Evolutionary conservation across 1,140 invertebrate genomes (phyloP).

Genomic region (Trachymyrmex cornetzi): DNA sequence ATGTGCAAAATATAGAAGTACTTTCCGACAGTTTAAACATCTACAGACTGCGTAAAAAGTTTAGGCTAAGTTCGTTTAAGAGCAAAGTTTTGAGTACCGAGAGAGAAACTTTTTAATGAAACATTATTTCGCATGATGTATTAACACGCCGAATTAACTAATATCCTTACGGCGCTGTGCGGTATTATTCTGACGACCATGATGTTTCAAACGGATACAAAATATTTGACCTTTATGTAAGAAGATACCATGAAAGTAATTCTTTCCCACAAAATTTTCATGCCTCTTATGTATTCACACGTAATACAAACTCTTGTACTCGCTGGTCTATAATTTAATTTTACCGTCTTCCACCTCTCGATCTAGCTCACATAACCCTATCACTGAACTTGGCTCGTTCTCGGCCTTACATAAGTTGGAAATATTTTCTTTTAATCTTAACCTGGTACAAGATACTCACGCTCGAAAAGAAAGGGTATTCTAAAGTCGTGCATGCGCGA

Average conservation of each 20-base stretch:
- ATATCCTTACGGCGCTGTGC: not conserved
- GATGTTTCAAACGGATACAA: not conserved
- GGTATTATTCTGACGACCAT: not conserved
- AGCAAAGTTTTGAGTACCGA: slow-evolving; percentile 33
- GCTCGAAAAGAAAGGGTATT: slow-evolving; percentile 12
- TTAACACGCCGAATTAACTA: slow-evolving; percentile 43
- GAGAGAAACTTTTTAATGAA: slow-evolving; percentile 54
- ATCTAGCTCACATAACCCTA: not conserved
- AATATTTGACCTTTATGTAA: not conserved
- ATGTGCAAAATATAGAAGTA: slow-evolving; percentile 7
- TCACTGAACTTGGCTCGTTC: slow-evolving; percentile 29
- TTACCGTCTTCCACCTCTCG: slow-evolving; percentile 9
- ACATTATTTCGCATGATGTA: slow-evolving; percentile 61
- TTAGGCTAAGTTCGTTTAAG: slow-evolving; percentile 37
- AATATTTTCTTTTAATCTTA: slow-evolving; percentile 65
- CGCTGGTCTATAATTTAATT: slow-evolving; percentile 29
- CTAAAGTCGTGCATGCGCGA: slow-evolving; percentile 17
- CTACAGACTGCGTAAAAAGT: slow-evolving; percentile 36
- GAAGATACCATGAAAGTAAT: not conserved
- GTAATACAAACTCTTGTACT: not conserved
- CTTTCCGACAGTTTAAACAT: slow-evolving; percentile 34
- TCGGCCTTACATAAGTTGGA: slow-evolving; percentile 20
- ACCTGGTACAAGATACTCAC: slow-evolving; percentile 33
- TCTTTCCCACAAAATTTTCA: not conserved
- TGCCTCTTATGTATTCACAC: not conserved